Evolutionary conservation across 35 echinoderm and acorn worm species (phyloP).

Genomic region (Apostichopus parvimensis): DNA sequence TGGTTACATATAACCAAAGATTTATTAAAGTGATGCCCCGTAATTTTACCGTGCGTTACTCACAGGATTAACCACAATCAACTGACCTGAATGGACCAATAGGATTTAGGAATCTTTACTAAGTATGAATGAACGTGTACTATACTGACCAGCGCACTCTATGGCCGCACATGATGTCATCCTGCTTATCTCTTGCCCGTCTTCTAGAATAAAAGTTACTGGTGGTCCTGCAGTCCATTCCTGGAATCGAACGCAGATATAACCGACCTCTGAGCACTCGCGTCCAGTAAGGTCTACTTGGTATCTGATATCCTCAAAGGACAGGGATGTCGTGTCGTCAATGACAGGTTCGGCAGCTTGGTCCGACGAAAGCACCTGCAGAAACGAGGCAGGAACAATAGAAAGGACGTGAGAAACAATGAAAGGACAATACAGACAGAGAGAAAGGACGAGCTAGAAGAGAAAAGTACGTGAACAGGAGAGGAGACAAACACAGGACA

Average conservation of each 20-base stretch:
- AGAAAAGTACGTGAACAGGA: not conserved
- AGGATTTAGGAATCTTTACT: too few relatives aligned
- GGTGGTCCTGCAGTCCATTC: not conserved
- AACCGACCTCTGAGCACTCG: not conserved
- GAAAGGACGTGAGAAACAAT: not conserved
- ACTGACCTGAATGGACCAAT: too few relatives aligned
- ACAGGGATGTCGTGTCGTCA: not conserved
- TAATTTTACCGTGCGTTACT: too few relatives aligned
- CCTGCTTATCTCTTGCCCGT: not conserved
- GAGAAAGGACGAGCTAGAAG: not conserved
- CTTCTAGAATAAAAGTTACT: not conserved
- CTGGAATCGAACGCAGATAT: conserved; percentile 29
- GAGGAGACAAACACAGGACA: not conserved
- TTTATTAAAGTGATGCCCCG: too few relatives aligned
- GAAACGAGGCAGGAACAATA: not conserved
- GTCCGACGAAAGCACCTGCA: not conserved
- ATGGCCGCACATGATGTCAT: not conserved
- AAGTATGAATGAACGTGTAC: too few relatives aligned
- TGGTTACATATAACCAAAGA: too few relatives aligned
- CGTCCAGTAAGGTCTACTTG: not conserved
- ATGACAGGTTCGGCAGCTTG: not conserved
- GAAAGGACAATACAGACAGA: not conserved
- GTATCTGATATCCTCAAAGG: not conserved
- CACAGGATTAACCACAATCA: too few relatives aligned
- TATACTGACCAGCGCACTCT: not conserved